Evolutionary conservation across 2,888 invertebrate genomes (phyloP), one percentile per base, ranked within the genome.

Genomic region (Oasisia sp.): DNA sequence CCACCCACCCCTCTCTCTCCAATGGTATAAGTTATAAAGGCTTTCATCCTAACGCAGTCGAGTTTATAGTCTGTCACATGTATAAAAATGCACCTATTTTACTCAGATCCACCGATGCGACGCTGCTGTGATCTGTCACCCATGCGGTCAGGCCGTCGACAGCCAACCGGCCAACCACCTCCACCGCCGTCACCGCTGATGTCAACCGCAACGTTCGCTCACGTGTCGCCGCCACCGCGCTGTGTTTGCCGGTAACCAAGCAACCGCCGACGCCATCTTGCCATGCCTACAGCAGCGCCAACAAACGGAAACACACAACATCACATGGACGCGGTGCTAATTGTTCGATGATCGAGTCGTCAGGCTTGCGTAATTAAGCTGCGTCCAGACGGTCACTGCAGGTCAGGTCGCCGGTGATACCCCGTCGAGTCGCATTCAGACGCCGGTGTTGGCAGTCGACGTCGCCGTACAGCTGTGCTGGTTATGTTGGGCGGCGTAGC

Each of bases 401-500:
- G 74, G 74, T 74, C 74, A 74, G 74, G 74, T 74, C 74, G 74
- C 74, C 74, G 27, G 74, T 74, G 74, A n/a, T 74, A 27, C n/a
- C 74, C 74, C 74, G 27, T 74, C 4, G 74, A 74, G 74, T 74
- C 27, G 74, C 27, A 74, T 74, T 74, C 74, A 74, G 74, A 7
- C 19, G 74, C 27, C 27, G 74, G 74, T 74, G 74, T 74, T 7
- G 19, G 74, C 27, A 74, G 3, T 74, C 74, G 4, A 74, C 74
- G 19, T 74, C 74, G 74, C 27, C 27, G 50, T 50, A 9, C n/a
- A n/a, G n/a, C n/a, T 50, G 74, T 74, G 74, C 74, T 74, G 74
- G 74, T 74, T 74, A 74, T 74, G 74, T 74, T 74, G 74, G 74
- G 19, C 74, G 74, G 74, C 5, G 19, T 27, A 74, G 74, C 74